These are phyloP conservation scores for Chionoecetes opilio DNA, from an alignment of 1,140 invertebrate species.

Conservation along the genomic window DNA sequence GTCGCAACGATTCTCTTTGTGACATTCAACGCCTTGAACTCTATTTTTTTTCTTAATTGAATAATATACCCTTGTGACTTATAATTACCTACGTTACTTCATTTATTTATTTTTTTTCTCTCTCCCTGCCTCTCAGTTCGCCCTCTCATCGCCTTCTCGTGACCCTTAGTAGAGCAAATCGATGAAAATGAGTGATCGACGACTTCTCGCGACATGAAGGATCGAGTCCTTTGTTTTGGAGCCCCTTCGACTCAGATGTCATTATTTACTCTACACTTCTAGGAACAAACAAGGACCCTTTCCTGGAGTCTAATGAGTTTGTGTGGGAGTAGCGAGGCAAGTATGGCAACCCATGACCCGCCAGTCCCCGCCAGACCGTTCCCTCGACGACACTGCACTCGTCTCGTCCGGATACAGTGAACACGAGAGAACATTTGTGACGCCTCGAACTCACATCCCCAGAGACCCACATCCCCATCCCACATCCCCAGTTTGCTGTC, in stretches of 20 bases:
- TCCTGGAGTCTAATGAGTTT: neutral
- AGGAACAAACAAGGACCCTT: neutral
- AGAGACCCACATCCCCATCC: too few species aligned
- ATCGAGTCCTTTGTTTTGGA: neutral
- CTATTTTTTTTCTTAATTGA: neutral
- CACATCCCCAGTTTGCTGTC: too few species aligned
- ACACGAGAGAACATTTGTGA: neutral
- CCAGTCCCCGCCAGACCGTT: neutral
- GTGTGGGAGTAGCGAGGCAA: neutral
- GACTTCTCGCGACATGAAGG: neutral
- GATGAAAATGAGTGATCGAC: neutral
- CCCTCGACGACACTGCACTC: neutral
- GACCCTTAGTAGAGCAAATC: neutral
- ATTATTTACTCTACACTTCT: neutral
- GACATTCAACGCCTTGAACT: too few species aligned
- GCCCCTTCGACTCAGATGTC: neutral
- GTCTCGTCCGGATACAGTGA: neutral
- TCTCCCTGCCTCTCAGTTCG: neutral
- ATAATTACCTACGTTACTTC: too few species aligned
- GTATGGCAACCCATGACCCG: neutral
- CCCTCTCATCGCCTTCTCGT: neutral
- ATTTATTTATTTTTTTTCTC: neutral
- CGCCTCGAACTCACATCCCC: neutral
- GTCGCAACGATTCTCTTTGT: neutral
- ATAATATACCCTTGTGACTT: neutral